A percentile compares a stretch with the other conserved stretches of the same genome.
Conservation (phyloP, 2,797 vertebrate genomes). For the Fistularia tabacaria region DNA sequence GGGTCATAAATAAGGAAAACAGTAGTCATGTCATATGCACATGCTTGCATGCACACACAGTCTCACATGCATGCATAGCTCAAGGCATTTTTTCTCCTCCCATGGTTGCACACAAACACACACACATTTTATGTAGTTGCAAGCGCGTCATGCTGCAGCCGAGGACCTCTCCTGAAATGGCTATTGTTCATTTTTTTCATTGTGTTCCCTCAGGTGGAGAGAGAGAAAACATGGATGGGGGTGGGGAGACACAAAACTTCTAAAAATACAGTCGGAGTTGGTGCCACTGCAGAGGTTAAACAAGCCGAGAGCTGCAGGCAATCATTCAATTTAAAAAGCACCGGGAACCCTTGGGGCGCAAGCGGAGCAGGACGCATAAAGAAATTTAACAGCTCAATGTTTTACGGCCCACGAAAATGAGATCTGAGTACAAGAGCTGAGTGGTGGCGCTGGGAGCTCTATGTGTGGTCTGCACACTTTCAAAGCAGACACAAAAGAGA, state of each 20-base stretch:
- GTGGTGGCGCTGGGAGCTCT: slow-evolving; percentile 17
- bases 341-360: slow-evolving; percentile 66
- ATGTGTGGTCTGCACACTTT: slow-evolving; percentile 22
- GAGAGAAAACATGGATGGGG: slow-evolving; percentile 24
- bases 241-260: slow-evolving; percentile 43
- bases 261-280: slow-evolving; percentile 73
- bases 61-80: slow-evolving; percentile 36
- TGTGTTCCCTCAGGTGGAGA: slow-evolving; percentile 52
- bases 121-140: slow-evolving; percentile 1
- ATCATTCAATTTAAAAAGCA: slow-evolving; percentile 80
- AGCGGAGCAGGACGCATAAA: slow-evolving; percentile 70
- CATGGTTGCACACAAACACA: slow-evolving; percentile 1
- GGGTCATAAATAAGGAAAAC: slow-evolving; percentile 77
- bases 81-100: slow-evolving; percentile 38
- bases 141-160: background rate
- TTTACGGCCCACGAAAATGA: slow-evolving; percentile 74
- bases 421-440: slow-evolving; percentile 61
- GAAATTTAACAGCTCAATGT: slow-evolving; percentile 78
- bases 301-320: slow-evolving; percentile 76
- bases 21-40: slow-evolving; percentile 48
- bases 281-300: slow-evolving; percentile 74
- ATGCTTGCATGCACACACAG: slow-evolving; percentile 14
- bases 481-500: slow-evolving; percentile 18
- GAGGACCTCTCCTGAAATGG: slow-evolving; percentile 49
- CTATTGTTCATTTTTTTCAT: slow-evolving; percentile 20